A percentile compares a stretch with the other conserved stretches of the same genome.
These are phyloP conservation scores for Tadarida brasiliensis DNA, from an alignment of 2,797 vertebrate genomes.

Conservation along the genomic window DNA sequence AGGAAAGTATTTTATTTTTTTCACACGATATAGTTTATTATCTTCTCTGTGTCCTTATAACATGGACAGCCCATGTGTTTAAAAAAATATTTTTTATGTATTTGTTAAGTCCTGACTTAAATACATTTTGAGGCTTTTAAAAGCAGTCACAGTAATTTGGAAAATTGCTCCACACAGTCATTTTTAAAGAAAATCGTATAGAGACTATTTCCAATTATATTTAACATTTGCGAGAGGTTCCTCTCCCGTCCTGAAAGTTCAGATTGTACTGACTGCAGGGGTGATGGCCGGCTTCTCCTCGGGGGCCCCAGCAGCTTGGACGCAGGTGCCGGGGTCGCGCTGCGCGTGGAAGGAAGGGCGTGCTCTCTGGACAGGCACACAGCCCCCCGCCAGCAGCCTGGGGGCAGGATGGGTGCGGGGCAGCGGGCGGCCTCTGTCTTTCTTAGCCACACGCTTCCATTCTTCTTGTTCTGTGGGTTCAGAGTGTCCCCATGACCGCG, in stretches of 20 bases:
- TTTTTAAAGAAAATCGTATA: conserved; percentile 34
- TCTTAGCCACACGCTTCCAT: background rate
- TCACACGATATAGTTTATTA: background rate
- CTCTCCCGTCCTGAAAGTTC: background rate
- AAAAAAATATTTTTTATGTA: background rate
- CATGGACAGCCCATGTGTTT: background rate
- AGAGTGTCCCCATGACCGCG: background rate
- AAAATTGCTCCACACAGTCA: background rate
- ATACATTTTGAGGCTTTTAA: conserved; percentile 54
- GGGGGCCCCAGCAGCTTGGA: background rate
- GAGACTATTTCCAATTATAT: background rate
- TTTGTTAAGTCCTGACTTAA: background rate
- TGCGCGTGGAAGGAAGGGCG: background rate
- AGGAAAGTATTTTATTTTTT: conserved; percentile 59
- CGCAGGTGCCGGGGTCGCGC: fast-evolving
- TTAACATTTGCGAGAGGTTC: background rate
- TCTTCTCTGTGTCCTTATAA: background rate
- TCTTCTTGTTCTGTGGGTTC: background rate
- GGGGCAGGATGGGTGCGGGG: background rate
- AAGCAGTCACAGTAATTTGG: conserved; percentile 34
- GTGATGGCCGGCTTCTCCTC: background rate
- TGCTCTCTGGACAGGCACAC: background rate
- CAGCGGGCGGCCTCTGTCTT: background rate
- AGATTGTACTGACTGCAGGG: conserved; percentile 4
- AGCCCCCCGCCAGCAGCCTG: background rate